Evolutionary conservation across 2,797 vertebrate genomes (phyloP).

Genomic region (Eulemur coronatus): DNA sequence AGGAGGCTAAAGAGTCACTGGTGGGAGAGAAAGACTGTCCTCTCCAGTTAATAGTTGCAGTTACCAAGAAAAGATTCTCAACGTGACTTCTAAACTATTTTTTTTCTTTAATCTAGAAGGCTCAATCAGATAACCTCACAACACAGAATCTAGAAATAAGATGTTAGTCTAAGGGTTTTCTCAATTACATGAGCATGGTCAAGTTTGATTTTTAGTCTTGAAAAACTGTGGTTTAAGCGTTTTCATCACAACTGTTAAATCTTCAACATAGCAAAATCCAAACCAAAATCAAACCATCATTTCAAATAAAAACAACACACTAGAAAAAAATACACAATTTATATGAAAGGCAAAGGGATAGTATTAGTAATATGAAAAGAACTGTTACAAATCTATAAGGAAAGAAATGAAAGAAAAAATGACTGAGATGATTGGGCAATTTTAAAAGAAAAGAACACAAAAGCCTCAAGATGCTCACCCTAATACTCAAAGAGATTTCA

Average conservation of each 20-base stretch:
- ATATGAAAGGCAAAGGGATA: neutral
- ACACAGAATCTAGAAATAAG: neutral
- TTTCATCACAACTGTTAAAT: neutral
- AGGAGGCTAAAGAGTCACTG: neutral
- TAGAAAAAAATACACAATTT: neutral
- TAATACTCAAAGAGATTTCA: neutral
- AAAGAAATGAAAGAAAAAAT: neutral
- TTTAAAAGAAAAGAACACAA: neutral
- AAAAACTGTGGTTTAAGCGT: neutral
- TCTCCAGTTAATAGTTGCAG: neutral
- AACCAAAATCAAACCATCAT: neutral
- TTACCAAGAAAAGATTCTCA: neutral
- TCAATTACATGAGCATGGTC: neutral
- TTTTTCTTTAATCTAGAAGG: conserved; percentile 16
- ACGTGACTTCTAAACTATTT: neutral
- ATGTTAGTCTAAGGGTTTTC: neutral
- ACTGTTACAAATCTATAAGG: neutral
- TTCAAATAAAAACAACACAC: neutral
- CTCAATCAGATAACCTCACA: conserved; percentile 29
- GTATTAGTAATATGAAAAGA: neutral
- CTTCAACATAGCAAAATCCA: neutral
- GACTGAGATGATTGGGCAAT: neutral
- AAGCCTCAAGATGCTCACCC: neutral
- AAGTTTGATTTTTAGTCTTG: neutral
- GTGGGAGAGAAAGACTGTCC: neutral